These are phyloP conservation scores for Agelastica alni DNA, from an alignment of 2,888 invertebrate genomes.

Conservation along the genomic window DNA sequence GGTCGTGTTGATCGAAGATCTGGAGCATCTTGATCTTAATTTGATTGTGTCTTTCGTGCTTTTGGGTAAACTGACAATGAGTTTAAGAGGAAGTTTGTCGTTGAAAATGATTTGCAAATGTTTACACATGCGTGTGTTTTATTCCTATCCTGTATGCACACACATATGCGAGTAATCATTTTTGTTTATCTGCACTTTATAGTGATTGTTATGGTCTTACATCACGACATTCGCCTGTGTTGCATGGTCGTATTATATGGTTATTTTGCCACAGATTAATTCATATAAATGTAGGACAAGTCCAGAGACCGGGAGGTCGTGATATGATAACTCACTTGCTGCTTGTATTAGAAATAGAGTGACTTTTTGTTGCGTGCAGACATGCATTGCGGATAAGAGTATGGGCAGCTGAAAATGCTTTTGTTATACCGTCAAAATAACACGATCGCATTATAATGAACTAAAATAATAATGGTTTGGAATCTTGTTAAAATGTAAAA, in stretches of 20 bases:
- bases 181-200: conserved; percentile 12
- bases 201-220: conserved; percentile 30
- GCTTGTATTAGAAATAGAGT: background rate
- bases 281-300: background rate
- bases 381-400: background rate
- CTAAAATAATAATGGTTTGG: too few relatives aligned
- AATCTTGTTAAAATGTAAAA: too few relatives aligned
- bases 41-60: too few relatives aligned
- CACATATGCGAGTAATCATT: background rate
- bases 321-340: background rate
- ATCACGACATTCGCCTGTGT: conserved; percentile 11
- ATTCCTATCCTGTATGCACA: background rate
- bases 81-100: too few relatives aligned
- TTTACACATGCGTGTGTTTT: too few relatives aligned
- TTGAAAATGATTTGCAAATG: too few relatives aligned
- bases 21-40: too few relatives aligned
- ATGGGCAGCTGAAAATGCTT: too few relatives aligned
- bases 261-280: background rate
- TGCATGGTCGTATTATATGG: background rate
- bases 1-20: too few relatives aligned
- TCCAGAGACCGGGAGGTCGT: background rate
- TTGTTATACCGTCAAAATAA: too few relatives aligned
- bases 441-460: too few relatives aligned
- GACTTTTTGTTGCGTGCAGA: background rate
- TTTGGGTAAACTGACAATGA: too few relatives aligned